Conservation (phyloP, 2,113 vertebrate species). For the Pluvianellus socialis region DNA sequence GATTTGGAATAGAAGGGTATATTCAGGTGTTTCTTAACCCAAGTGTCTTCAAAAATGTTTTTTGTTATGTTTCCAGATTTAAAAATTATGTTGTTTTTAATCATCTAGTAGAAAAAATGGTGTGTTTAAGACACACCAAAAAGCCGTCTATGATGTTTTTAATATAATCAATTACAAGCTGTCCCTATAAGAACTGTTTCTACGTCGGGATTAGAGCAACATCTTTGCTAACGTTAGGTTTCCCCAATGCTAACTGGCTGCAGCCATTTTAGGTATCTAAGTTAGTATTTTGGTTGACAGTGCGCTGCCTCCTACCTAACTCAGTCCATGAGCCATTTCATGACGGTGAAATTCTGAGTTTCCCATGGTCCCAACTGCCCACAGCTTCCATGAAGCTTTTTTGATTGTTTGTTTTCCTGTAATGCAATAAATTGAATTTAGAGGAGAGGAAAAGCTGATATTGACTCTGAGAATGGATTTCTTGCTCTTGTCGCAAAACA, state of each 20-base stretch:
- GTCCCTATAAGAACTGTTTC: background rate
- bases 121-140: background rate
- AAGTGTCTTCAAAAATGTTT: background rate
- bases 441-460: too few species aligned
- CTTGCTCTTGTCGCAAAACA: too few species aligned
- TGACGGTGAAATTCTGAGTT: too few species aligned
- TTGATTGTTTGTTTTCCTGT: too few species aligned
- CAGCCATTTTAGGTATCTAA: background rate
- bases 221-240: background rate
- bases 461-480: too few species aligned
- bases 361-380: too few species aligned
- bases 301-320: background rate
- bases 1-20: background rate
- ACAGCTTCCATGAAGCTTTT: too few species aligned
- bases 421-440: too few species aligned
- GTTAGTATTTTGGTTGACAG: background rate
- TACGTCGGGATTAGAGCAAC: background rate
- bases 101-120: background rate
- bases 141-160: background rate
- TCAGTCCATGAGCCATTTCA: too few species aligned
- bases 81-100: background rate
- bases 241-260: background rate
- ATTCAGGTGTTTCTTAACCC: background rate
- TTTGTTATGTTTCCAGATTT: background rate
- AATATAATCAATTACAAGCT: background rate